Evolutionary conservation across 2,113 vertebrate species (phyloP), one percentile per base, ranked within the genome.

Genomic region (Melospiza georgiana): DNA sequence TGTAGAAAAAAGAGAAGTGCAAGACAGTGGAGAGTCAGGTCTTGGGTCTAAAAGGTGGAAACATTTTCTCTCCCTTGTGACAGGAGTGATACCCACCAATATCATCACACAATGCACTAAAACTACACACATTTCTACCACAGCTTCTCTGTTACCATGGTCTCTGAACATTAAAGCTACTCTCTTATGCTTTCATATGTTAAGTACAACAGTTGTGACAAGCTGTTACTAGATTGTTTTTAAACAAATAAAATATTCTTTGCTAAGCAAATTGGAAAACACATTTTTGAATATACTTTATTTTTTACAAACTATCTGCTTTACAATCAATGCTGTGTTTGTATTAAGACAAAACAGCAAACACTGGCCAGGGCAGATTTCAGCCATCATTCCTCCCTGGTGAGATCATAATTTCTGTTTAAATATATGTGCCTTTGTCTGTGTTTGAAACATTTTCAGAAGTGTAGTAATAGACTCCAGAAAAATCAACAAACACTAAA

Each of bases 401-500:
- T 87, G 91, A 96, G 84, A 85, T 91, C 84, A 90, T 51, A 37
- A 59, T 61, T 93, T 90, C 58, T 90, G 28, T 58, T 84, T 62
- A 94, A 89, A 71, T 84, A 28, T 57, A 67, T 31, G 11, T 1
- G 31, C 44, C 21, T 88, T 63, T 71, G 59, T 33, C 73, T 74
- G 33, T 14, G 71, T 73, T 59, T 78, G 57, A 84, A 93, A 73
- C 48, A 51, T 51, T 90, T 92, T 81, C n/a, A 66, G 4, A 75
- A 84, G 39, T 31, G 8, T 48, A 92, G 52, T 48, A 93, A 75
- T 10, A 39, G 22, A 31, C 22, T 74, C 80, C 5, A 61, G 39
- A 84, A 87, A 65, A 69, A 12, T 3, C 30, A 63, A 41, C 11
- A 44, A 52, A 23, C 17, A 61, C 25, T 39, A 30, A 48, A 67